Evolutionary conservation across 1,140 invertebrate genomes (phyloP), one percentile per base, ranked within the genome.

Genomic region (Littorina saxatilis): DNA sequence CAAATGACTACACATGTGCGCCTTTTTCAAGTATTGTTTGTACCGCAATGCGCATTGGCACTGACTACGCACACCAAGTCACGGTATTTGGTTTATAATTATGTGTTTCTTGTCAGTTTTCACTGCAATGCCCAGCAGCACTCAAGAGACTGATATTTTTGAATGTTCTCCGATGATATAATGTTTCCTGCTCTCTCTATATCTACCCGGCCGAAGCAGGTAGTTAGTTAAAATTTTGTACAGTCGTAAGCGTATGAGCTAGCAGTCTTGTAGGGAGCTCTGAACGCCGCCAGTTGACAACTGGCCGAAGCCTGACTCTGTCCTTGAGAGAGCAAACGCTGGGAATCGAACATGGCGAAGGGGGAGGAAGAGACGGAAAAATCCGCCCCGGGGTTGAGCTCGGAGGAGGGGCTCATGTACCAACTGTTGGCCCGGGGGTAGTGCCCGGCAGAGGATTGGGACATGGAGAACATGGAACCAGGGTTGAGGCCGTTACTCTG

Each of bases 211-310:
- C n/a, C n/a, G n/a, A n/a, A n/a, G n/a, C n/a, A n/a, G n/a, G n/a
- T n/a, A n/a, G n/a, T n/a, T 32, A 55, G 52, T 94, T 68, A 90
- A 80, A 88, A 91, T 83, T 91, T 91, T 29, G 86, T 85, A 68
- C 90, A 91, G 76, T 91, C 90, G 84, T 90, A 91, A 17, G 87
- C 82, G 76, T 90, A 91, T 5, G 89, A 82, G 17, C 75, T 50
- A 0, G 86, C 37, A 23, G 88, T 81, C 74, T 91, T 91, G 81
- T 91, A 91, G 0, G 88, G 86, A 15, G 86, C 77, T 76, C 90
- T 76, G 80, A 91, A 91, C n/a, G 90, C 86, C 0, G 90, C 88
- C 7, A 91, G 86, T 74, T 91, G 90, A 68, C 90, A 91, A 77
- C 90, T 91, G 3, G 89, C 84, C 35, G 85, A 78, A 27, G 72